These are phyloP conservation scores for Musca vetustissima DNA, from an alignment of 1,140 invertebrate species.

Conservation along the genomic window DNA sequence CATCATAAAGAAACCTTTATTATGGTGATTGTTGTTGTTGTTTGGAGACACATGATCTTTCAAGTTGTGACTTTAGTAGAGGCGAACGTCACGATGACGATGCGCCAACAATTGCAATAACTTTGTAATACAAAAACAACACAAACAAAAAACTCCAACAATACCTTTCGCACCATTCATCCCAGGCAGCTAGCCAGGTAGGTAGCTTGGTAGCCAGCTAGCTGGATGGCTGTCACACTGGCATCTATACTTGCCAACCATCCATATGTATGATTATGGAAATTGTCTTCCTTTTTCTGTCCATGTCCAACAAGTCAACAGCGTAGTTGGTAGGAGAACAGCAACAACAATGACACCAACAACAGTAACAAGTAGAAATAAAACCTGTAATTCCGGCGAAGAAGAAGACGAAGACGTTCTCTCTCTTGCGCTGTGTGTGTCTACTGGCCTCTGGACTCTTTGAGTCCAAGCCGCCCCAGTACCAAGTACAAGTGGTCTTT, in stretches of 20 bases:
- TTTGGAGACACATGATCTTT: conserved; percentile 19
- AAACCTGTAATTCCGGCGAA: no score
- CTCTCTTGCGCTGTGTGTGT: no score
- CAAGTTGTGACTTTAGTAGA: neutral
- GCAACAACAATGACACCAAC: neutral
- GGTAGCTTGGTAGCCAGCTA: neutral
- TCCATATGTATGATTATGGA: conserved; percentile 1
- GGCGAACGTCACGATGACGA: neutral
- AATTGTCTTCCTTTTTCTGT: neutral
- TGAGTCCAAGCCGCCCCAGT: no score
- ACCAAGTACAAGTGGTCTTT: no score
- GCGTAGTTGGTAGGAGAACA: neutral
- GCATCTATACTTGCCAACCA: no score
- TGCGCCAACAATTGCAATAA: neutral
- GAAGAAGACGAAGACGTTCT: no score
- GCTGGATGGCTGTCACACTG: no score
- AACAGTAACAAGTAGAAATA: neutral
- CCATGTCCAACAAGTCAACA: neutral
- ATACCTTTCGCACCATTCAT: neutral
- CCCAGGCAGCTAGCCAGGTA: no score
- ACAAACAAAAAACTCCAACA: neutral
- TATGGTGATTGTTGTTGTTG: conserved; percentile 10
- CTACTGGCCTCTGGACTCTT: no score
- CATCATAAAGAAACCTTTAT: neutral
- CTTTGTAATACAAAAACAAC: neutral